phyloP scores from a whole-genome alignment of 1,140 invertebrate genomes.

The Drosophila ercepeae region DNA sequence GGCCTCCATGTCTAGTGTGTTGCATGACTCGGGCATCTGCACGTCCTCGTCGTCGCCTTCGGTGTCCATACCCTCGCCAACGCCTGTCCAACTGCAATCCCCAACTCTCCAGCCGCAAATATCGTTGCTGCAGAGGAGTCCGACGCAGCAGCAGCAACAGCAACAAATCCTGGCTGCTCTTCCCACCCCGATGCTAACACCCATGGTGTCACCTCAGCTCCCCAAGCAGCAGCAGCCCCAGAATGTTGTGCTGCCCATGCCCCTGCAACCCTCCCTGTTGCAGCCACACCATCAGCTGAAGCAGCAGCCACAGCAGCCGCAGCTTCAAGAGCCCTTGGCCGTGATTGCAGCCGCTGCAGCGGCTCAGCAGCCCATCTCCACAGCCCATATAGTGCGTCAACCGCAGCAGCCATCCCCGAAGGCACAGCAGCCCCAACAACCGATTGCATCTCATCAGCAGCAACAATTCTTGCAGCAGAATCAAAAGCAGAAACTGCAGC shows the following conservation, averaged over 20 bases:
- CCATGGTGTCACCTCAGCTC: slow-evolving; percentile 60
- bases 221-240: slow-evolving; percentile 22
- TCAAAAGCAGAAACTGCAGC: slow-evolving; percentile 19
- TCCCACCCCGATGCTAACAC: slow-evolving; percentile 65
- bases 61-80: slow-evolving; percentile 77
- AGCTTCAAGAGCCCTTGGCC: slow-evolving; percentile 56
- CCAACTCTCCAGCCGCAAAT: slow-evolving; percentile 51
- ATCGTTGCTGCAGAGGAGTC: slow-evolving; percentile 63
- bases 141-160: slow-evolving; percentile 48
- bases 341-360: slow-evolving; percentile 66
- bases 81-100: slow-evolving; percentile 68
- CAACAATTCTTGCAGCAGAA: slow-evolving; percentile 21
- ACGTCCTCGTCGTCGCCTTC: slow-evolving; percentile 80
- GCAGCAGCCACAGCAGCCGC: slow-evolving; percentile 8
- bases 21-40: slow-evolving; percentile 80
- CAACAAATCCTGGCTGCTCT: slow-evolving; percentile 63
- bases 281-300: slow-evolving; percentile 44
- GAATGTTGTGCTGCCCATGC: slow-evolving; percentile 10
- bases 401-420: slow-evolving; percentile 23
- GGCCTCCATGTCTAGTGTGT: slow-evolving; percentile 70
- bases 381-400: slow-evolving; percentile 53
- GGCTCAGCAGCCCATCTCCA: slow-evolving; percentile 44
- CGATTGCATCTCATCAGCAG: slow-evolving; percentile 23
- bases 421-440: slow-evolving; percentile 23
- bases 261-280: slow-evolving; percentile 39